phyloP scores from a whole-genome alignment of 2,113 vertebrate genomes.

The Cebidichthys violaceus region DNA sequence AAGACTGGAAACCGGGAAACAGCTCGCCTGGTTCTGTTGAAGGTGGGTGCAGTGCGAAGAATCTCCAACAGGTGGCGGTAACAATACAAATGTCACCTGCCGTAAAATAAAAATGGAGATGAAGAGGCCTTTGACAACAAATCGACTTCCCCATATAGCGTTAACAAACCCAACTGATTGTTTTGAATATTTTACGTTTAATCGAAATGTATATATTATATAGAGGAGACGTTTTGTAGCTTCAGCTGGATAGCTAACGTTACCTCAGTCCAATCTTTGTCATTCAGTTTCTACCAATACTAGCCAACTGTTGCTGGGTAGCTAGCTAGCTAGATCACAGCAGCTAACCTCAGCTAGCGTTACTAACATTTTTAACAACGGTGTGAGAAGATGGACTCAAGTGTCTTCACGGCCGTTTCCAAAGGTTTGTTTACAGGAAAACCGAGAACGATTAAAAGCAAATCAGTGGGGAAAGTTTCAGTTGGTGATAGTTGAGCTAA shows the following conservation, averaged over 20 bases:
- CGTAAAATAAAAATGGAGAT: neutral
- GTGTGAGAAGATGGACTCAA: conserved; percentile 53
- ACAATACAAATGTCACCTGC: neutral
- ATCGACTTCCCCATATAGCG: neutral
- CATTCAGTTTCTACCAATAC: neutral
- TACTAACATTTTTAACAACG: conserved; percentile 26
- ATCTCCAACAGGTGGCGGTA: conserved; percentile 36
- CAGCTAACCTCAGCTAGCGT: conserved; percentile 23
- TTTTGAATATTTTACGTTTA: neutral
- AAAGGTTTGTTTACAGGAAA: conserved; percentile 52
- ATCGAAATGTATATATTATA: neutral
- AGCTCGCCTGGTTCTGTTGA: too few species aligned
- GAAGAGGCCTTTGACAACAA: conserved; percentile 26
- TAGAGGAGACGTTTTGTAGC: neutral
- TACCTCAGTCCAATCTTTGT: neutral
- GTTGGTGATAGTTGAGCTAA: neutral
- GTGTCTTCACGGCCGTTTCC: neutral
- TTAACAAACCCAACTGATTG: neutral
- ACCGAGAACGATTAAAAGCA: rapidly evolving
- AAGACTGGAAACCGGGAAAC: too few species aligned
- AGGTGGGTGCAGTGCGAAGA: too few species aligned
- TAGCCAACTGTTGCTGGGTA: neutral
- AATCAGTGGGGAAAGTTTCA: neutral
- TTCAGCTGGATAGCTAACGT: neutral
- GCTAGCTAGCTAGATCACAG: conserved; percentile 8